Evolutionary conservation across 2,797 vertebrate genomes (phyloP).

Genomic region (Glyptemys insculpta): DNA sequence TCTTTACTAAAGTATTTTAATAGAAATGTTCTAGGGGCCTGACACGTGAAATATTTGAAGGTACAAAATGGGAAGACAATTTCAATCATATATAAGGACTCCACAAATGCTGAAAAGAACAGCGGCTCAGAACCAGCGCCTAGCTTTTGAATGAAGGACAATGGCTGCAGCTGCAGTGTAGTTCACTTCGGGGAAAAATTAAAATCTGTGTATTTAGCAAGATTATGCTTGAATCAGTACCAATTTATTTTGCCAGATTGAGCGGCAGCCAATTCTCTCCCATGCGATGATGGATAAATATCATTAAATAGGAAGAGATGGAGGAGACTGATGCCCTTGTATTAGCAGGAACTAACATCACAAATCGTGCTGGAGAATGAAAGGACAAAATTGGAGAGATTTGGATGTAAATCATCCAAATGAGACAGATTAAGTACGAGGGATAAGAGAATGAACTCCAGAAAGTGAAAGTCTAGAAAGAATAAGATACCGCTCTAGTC

Average conservation of each 20-base stretch:
- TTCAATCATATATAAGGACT: accelerated
- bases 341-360: neutral
- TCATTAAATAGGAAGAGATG: constrained; percentile 67
- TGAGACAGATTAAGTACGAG: neutral
- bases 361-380: neutral
- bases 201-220: constrained; percentile 68
- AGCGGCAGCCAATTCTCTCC: constrained; percentile 61
- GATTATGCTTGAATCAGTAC: constrained; percentile 68
- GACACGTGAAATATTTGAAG: accelerated
- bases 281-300: constrained; percentile 70
- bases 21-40: neutral
- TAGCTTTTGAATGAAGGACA: constrained; percentile 52
- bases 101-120: neutral
- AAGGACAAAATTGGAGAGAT: constrained; percentile 49
- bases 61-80: accelerated
- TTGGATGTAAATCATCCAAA: constrained; percentile 28
- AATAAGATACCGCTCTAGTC: neutral
- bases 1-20: neutral
- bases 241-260: constrained; percentile 61
- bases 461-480: neutral
- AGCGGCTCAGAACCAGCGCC: neutral
- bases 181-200: constrained; percentile 39
- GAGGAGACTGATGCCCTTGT: constrained; percentile 63
- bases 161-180: neutral
- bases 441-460: accelerated